Evolutionary conservation across 2,888 invertebrate species (phyloP).

Genomic region (Drosophila nr. medialis): DNA sequence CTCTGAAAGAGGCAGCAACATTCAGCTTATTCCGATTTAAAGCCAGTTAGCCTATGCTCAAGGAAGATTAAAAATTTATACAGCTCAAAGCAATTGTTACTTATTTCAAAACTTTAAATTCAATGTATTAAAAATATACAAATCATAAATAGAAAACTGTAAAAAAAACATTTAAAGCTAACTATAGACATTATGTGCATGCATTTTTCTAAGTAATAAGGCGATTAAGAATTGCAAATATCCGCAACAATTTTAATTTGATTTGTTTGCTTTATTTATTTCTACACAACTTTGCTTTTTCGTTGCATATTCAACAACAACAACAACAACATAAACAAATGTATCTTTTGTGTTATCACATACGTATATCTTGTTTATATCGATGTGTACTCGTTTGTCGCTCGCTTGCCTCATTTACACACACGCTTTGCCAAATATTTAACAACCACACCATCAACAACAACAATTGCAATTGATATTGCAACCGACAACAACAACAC

Average conservation of each 20-base stretch:
- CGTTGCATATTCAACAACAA: slow-evolving; percentile 52
- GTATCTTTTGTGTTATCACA: slow-evolving; percentile 34
- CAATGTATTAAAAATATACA: background rate
- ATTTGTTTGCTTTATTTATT: slow-evolving; percentile 32
- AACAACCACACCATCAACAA: slow-evolving; percentile 27
- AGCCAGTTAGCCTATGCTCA: background rate
- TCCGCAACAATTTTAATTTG: slow-evolving; percentile 33
- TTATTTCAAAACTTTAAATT: background rate
- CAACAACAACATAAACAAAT: slow-evolving; percentile 32
- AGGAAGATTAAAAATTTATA: background rate
- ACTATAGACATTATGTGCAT: slow-evolving; percentile 29
- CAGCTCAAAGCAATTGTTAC: background rate
- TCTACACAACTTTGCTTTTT: slow-evolving; percentile 33
- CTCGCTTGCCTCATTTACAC: slow-evolving; percentile 45
- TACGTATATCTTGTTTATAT: slow-evolving; percentile 34
- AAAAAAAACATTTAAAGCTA: background rate
- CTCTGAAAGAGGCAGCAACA: background rate
- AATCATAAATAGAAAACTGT: background rate
- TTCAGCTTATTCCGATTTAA: background rate
- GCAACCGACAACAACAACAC: slow-evolving; percentile 18
- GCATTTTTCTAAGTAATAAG: slow-evolving; percentile 15
- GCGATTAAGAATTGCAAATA: slow-evolving; percentile 13
- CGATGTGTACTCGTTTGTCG: slow-evolving; percentile 49
- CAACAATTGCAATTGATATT: slow-evolving; percentile 15
- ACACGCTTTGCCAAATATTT: slow-evolving; percentile 31